Conservation (phyloP, 2,113 vertebrate genomes). For the Delphinus delphis region DNA sequence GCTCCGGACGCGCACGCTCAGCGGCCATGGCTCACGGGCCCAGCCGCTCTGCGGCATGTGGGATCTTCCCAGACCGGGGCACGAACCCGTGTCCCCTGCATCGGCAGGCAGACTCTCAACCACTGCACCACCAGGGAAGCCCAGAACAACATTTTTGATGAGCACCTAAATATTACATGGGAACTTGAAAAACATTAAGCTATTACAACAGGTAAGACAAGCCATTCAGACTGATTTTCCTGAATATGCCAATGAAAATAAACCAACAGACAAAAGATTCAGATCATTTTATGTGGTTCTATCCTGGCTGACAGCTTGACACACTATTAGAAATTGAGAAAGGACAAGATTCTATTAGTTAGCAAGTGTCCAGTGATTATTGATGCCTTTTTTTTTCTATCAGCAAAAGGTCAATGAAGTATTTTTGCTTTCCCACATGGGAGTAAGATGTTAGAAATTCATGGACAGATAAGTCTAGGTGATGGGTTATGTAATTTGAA, state of each 20-base stretch:
- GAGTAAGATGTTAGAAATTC: background rate
- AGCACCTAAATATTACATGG: background rate
- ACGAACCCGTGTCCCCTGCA: too few species aligned
- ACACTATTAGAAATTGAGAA: background rate
- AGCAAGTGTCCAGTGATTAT: constrained; percentile 43
- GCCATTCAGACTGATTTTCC: background rate
- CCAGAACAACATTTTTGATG: background rate
- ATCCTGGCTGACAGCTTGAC: constrained; percentile 36
- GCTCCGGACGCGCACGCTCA: too few species aligned
- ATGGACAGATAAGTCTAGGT: background rate
- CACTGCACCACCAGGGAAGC: too few species aligned
- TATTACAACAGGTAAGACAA: background rate
- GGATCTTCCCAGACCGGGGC: too few species aligned
- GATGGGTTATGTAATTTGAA: background rate
- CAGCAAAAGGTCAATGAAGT: constrained; percentile 52
- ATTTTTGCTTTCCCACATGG: background rate
- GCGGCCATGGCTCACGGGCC: too few species aligned
- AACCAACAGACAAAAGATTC: constrained; percentile 38
- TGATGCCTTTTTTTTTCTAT: constrained; percentile 38
- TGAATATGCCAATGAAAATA: constrained; percentile 49
- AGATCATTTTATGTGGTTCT: background rate
- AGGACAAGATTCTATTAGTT: constrained; percentile 32
- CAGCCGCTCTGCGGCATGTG: too few species aligned
- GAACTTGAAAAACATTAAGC: constrained; percentile 27
- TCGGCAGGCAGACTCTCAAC: too few species aligned